Conservation (phyloP, 2,888 invertebrate genomes). For the Eumacrocentrus americanus region DNA sequence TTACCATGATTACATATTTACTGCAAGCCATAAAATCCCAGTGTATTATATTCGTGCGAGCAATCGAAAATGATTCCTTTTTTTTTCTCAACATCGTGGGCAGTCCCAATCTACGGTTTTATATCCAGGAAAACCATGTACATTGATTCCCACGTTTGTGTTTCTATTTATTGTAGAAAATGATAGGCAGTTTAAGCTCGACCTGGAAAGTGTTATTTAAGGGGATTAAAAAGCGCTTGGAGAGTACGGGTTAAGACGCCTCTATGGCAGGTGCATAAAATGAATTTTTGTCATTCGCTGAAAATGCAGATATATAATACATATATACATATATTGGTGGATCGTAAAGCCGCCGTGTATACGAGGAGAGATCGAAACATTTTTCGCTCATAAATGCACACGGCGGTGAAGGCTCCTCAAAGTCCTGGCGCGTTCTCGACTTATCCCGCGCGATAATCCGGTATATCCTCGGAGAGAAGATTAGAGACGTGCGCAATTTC, state of each 20-base stretch:
- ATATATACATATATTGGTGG: slow-evolving; percentile 1
- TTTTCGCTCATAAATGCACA: slow-evolving; percentile 17
- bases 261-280: neutral
- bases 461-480: slow-evolving; percentile 7
- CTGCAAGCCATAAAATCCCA: slow-evolving; percentile 32
- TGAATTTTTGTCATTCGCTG: no score
- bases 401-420: slow-evolving; percentile 10
- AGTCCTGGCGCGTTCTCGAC: slow-evolving; percentile 15
- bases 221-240: slow-evolving; percentile 22
- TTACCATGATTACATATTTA: slow-evolving; percentile 43
- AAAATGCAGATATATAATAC: neutral
- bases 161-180: slow-evolving; percentile 16
- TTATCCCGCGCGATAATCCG: slow-evolving; percentile 19
- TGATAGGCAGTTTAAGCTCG: neutral
- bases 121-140: neutral
- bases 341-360: slow-evolving; percentile 35
- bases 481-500: slow-evolving; percentile 27
- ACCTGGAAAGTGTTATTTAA: slow-evolving; percentile 24
- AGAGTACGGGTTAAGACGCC: neutral
- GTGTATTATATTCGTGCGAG: neutral
- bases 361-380: slow-evolving; percentile 36
- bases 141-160: slow-evolving; percentile 25
- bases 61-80: slow-evolving; percentile 1
- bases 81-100: slow-evolving; percentile 17
- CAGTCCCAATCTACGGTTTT: slow-evolving; percentile 13